phyloP scores from a whole-genome alignment of 2,888 invertebrate species.

The Steinernema carpocapsae region DNA sequence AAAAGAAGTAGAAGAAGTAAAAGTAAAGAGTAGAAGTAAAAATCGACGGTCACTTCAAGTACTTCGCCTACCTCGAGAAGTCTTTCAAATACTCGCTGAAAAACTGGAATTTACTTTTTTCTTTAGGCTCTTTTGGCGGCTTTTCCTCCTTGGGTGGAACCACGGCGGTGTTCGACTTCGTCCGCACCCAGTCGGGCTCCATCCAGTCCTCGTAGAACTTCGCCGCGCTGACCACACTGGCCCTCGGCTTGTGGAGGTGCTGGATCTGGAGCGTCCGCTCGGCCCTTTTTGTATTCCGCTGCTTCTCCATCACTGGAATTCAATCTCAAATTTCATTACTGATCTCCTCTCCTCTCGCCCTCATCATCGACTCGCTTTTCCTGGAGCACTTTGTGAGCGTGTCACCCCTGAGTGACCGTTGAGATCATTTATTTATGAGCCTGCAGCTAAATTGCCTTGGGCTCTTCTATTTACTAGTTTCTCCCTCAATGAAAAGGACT shows the following conservation, averaged over 20 bases:
- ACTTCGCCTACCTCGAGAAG: background rate
- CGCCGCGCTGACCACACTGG: slow-evolving; percentile 6
- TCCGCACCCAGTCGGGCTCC: slow-evolving; percentile 22
- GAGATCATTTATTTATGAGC: too few species aligned
- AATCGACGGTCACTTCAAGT: too few species aligned
- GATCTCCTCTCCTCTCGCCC: too few species aligned
- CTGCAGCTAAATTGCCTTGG: too few species aligned
- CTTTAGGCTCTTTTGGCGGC: background rate
- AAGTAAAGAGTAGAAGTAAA: too few species aligned
- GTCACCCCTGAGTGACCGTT: too few species aligned
- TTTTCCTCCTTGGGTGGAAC: slow-evolving; percentile 15
- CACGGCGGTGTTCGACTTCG: too few species aligned
- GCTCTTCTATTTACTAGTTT: too few species aligned
- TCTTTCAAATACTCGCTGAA: slow-evolving; percentile 3
- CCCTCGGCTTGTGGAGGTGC: slow-evolving; percentile 7
- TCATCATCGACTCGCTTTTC: background rate
- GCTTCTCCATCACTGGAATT: background rate
- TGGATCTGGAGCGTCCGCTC: background rate
- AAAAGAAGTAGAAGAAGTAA: too few species aligned
- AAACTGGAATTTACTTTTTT: background rate
- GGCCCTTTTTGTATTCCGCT: background rate
- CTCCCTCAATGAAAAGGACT: too few species aligned
- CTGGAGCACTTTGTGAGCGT: background rate
- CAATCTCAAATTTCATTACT: background rate
- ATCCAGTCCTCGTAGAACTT: slow-evolving; percentile 24